A percentile compares a stretch with the other conserved stretches of the same genome.
phyloP scores from a whole-genome alignment of 2,113 vertebrate genomes.

The Saguinus midas region DNA sequence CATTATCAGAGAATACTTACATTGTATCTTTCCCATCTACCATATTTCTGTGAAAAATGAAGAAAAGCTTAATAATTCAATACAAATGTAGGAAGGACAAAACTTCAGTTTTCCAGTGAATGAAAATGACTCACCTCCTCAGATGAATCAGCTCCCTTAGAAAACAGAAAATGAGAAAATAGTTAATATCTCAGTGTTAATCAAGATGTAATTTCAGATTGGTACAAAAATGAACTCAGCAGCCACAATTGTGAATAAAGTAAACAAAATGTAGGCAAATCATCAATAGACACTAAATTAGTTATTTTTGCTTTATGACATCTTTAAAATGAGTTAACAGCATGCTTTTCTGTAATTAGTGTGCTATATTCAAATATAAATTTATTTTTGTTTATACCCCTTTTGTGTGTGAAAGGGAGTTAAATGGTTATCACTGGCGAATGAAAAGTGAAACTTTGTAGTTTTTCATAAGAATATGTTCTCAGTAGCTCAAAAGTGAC shows the following conservation, averaged over 20 bases:
- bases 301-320: not conserved
- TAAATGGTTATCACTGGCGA: not conserved
- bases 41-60: not conserved
- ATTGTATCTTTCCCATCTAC: fast-evolving
- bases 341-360: not conserved
- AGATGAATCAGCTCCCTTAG: not conserved
- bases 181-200: not conserved
- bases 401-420: not conserved
- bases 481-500: not conserved
- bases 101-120: not conserved
- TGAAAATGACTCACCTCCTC: slow-evolving; percentile 25
- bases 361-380: not conserved
- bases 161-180: not conserved
- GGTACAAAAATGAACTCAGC: not conserved
- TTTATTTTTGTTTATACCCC: not conserved
- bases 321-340: not conserved
- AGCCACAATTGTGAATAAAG: not conserved
- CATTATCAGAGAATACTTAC: not conserved
- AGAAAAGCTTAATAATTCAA: not conserved
- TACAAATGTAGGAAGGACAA: not conserved
- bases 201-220: not conserved
- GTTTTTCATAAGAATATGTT: not conserved
- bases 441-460: not conserved
- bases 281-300: not conserved
- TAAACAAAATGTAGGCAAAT: not conserved